phyloP scores from a whole-genome alignment of 1,140 invertebrate genomes.

The Gryllus bimaculatus region DNA sequence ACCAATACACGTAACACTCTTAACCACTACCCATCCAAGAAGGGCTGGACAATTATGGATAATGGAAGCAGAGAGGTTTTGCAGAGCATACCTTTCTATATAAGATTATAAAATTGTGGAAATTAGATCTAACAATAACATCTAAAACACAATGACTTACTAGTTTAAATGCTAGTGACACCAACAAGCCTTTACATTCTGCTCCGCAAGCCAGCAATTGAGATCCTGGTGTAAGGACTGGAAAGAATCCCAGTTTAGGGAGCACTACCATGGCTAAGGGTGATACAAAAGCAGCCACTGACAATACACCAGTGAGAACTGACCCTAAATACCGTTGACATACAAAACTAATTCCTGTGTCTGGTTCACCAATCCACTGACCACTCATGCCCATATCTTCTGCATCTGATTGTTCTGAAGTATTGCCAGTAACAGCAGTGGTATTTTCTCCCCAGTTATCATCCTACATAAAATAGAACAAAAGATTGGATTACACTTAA shows the following conservation, averaged over 20 bases:
- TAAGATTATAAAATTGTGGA: no score
- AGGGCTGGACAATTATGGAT: no score
- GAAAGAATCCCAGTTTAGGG: slow-evolving; percentile 77
- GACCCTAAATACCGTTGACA: slow-evolving; percentile 72
- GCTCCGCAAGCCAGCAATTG: slow-evolving; percentile 61
- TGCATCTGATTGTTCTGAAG: slow-evolving; percentile 87
- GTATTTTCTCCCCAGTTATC: slow-evolving; percentile 98
- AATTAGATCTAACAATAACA: no score
- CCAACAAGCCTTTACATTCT: slow-evolving; percentile 80
- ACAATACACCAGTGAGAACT: slow-evolving; percentile 63
- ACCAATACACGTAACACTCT: no score
- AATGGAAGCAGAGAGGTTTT: no score
- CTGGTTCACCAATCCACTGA: slow-evolving; percentile 65
- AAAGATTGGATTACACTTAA: background rate
- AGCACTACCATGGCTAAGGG: slow-evolving; percentile 90
- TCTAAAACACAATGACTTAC: background rate
- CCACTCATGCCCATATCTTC: slow-evolving; percentile 61
- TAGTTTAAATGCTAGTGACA: slow-evolving; percentile 86
- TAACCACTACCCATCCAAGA: no score
- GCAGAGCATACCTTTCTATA: no score
- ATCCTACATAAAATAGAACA: slow-evolving; percentile 49
- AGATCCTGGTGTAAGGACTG: slow-evolving; percentile 40
- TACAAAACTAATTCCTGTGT: slow-evolving; percentile 57
- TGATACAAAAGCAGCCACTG: slow-evolving; percentile 75
- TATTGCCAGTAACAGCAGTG: slow-evolving; percentile 92